Evolutionary conservation across 2,888 invertebrate species (phyloP).

Genomic region (Synergus japonicus): DNA sequence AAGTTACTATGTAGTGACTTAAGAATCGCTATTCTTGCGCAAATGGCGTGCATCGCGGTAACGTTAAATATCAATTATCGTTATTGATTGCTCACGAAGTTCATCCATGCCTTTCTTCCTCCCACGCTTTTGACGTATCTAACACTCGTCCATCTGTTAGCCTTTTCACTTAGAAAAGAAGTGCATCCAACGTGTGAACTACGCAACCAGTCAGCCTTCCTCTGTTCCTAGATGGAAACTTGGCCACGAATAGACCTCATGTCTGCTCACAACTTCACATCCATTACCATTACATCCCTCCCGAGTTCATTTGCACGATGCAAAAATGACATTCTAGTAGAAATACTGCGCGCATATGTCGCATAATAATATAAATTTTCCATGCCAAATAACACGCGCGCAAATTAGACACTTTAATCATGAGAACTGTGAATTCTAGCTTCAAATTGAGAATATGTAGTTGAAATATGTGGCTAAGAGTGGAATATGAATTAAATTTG

Average conservation of each 20-base stretch:
- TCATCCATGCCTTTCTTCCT: neutral
- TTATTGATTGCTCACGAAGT: slow-evolving; percentile 9
- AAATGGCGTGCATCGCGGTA: neutral
- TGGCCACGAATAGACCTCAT: slow-evolving; percentile 25
- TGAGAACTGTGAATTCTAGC: no score
- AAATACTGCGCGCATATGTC: no score
- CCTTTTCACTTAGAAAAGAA: slow-evolving; percentile 29
- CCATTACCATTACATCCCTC: neutral
- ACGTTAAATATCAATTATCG: neutral
- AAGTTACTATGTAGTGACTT: neutral
- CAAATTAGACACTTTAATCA: no score
- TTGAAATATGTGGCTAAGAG: neutral
- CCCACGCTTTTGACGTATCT: neutral
- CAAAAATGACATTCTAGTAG: neutral
- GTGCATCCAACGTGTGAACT: slow-evolving; percentile 28
- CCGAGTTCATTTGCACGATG: slow-evolving; percentile 30
- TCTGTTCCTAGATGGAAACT: slow-evolving; percentile 27
- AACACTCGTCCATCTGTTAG: neutral
- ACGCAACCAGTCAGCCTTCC: slow-evolving; percentile 37
- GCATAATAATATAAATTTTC: no score
- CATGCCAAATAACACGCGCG: no score
- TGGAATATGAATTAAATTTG: neutral
- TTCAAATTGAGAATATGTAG: neutral
- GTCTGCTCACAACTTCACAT: slow-evolving; percentile 6
- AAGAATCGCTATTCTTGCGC: neutral